Evolutionary conservation across 2,888 invertebrate species (phyloP).

Genomic region (Eupithecia centaureata): DNA sequence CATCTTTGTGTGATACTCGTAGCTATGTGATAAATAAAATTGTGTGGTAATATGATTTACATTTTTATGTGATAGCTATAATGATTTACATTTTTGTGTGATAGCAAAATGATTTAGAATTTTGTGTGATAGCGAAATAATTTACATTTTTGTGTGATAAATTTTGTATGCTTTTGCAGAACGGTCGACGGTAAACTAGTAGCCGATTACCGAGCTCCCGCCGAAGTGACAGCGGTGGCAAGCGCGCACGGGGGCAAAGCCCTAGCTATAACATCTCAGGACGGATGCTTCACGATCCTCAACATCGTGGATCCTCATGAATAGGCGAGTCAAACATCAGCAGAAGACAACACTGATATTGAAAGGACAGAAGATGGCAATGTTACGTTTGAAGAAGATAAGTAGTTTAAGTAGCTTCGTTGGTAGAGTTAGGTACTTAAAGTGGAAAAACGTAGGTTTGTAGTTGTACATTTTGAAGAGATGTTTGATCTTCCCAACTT

Average conservation of each 20-base stretch:
- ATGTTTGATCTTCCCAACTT: neutral
- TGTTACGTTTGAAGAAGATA: neutral
- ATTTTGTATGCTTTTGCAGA: conserved; percentile 67
- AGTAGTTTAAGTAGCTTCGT: neutral
- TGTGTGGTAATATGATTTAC: too few species aligned
- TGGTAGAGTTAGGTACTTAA: neutral
- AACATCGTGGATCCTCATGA: conserved; percentile 85
- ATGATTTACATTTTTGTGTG: too few species aligned
- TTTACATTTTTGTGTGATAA: too few species aligned
- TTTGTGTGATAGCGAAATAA: too few species aligned
- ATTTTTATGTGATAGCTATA: too few species aligned
- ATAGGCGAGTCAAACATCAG: conserved; percentile 43
- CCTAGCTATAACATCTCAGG: conserved; percentile 94
- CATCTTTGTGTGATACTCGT: too few species aligned
- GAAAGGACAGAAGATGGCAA: conserved; percentile 1
- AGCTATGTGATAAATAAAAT: too few species aligned
- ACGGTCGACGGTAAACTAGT: conserved; percentile 95
- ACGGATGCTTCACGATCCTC: conserved; percentile 96
- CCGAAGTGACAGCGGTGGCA: conserved; percentile 94
- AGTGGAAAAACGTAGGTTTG: too few species aligned
- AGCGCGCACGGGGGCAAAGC: conserved; percentile 93
- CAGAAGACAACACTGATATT: conserved; percentile 13
- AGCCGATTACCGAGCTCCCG: conserved; percentile 96
- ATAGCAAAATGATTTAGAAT: too few species aligned
- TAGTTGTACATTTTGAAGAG: neutral